Evolutionary conservation across 2,797 vertebrate genomes (phyloP), one percentile per base, ranked within the genome.

Genomic region (Gephyroberyx darwinii): DNA sequence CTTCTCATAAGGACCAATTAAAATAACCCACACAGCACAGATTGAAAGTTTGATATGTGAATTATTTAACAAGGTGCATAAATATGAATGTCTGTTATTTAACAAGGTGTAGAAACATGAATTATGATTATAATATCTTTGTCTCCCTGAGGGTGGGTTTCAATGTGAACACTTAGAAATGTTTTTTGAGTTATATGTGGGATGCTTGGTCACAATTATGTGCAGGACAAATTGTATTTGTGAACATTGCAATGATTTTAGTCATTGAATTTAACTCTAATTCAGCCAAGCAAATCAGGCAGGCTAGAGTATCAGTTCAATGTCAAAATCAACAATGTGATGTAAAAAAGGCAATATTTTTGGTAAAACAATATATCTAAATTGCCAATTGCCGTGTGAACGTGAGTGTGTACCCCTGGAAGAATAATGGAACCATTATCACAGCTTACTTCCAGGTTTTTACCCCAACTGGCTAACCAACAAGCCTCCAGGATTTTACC

Each of bases 61-160:
- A 93, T 91, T 90, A 92, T 92, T 92, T 75, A 92, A 84, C 84
- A 86, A 82, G 79, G 66, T 84, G 74, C 69, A 89, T 83, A 83
- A 84, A 90, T 87, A 88, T 90, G 84, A 89, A 80, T 84, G 26
- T 56, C 64, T 87, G 74, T 76, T 81, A 81, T 90, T 90, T 83
- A 91, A 91, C 84, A 89, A 86, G 86, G 85, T 90, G 86, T 85
- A 80, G 78, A 82, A 86, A 90, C 73, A 87, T 86, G 80, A 91
- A 90, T 83, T 81, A 90, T 82, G 75, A 72, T 71, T 71, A 76
- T 84, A 81, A 87, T 85, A 81, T 77, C 13, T 57, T 79, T 71
- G 74, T 71, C 9, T 62, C 33, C 60, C 52, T 74, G 45, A n/a
- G 17, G 76, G 75, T 59, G 68, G 59, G 50, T 81, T 71, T 54